Percentiles rank a stretch among this genome's conserved stretches.
phyloP scores from a whole-genome alignment of 2,888 invertebrate genomes.

The Pseudococcus longispinus region DNA sequence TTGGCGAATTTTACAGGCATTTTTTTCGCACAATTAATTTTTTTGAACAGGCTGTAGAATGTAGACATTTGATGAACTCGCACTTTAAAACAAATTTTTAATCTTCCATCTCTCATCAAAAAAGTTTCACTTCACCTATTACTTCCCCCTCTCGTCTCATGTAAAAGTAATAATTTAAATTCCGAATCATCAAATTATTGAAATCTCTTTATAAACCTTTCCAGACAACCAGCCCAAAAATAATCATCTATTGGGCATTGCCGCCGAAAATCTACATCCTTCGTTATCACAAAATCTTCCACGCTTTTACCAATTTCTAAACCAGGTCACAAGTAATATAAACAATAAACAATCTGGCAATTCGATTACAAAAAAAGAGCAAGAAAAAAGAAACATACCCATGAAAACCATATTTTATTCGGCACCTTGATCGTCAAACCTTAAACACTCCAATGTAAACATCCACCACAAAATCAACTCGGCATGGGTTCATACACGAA shows the following conservation, averaged over 20 bases:
- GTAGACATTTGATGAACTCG: no score
- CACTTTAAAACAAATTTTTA: no score
- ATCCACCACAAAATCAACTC: neutral
- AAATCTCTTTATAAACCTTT: no score
- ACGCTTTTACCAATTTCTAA: neutral
- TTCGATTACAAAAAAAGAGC: neutral
- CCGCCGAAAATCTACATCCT: neutral
- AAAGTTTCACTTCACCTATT: no score
- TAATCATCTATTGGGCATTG: neutral
- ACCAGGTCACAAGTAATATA: neutral
- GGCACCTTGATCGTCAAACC: neutral
- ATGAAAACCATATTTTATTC: constrained; percentile 1
- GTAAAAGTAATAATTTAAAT: neutral
- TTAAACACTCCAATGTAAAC: neutral
- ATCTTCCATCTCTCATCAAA: no score
- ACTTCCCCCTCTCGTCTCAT: neutral
- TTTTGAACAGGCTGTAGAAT: no score
- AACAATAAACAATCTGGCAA: neutral
- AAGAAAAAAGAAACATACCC: neutral
- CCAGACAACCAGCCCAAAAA: neutral
- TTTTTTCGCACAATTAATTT: no score
- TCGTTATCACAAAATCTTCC: neutral
- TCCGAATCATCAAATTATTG: no score
- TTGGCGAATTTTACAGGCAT: no score
- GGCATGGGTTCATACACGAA: neutral